Base-by-base conservation (phyloP, 2,113 vertebrate species). In the Crypturellus undulatus region DNA sequence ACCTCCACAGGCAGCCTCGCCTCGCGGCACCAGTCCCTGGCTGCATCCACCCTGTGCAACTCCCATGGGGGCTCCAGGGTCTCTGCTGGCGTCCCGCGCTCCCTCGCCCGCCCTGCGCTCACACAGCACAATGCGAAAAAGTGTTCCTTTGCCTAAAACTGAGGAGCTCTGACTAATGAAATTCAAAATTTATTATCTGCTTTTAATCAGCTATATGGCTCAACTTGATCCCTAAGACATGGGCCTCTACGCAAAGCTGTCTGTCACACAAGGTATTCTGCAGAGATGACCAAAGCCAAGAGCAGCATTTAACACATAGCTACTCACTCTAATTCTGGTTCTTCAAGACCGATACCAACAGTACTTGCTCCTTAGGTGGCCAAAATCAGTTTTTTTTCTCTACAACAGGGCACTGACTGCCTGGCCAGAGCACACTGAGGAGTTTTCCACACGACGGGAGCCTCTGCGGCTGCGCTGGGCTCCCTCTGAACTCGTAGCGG, bases 111-210 rank as follows among this genome's bases (percentile, higher is more conserved):
- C 15, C 40, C 40, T 12, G 40, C 40, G 12, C 11, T 42, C 43
- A 43, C 47, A 49, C 47, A 65, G 75, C 30, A n/a, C 69, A 54
- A 18, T 22, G 47, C n/a, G 45, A 54, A 18, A 25, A 75, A 76
- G 22, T 1, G 7, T 3, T 65, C 1, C 70, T 70, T 83, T 83
- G 18, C 64, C 84, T 38, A 69, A 87, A 30, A 83, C 71, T 83
- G 63, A 63, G 84, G 83, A n/a, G 7, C 36, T 70, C 56, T 38
- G 59, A 38, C 42, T 60, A 80, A 80, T 75, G 51, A 88, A 83
- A 80, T 92, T 43, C 69, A 88, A 42, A 84, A 83, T 70, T 76
- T 88, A 52, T 49, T 93, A 90, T 83, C 85, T 92, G 85, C 47
- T 90, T 88, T 85, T 85, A 34, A 81, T 62, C 72, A 94, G 28